A percentile compares a stretch with the other conserved stretches of the same genome.
Conservation (phyloP, 1,140 invertebrate genomes). For the Lithobius niger region DNA sequence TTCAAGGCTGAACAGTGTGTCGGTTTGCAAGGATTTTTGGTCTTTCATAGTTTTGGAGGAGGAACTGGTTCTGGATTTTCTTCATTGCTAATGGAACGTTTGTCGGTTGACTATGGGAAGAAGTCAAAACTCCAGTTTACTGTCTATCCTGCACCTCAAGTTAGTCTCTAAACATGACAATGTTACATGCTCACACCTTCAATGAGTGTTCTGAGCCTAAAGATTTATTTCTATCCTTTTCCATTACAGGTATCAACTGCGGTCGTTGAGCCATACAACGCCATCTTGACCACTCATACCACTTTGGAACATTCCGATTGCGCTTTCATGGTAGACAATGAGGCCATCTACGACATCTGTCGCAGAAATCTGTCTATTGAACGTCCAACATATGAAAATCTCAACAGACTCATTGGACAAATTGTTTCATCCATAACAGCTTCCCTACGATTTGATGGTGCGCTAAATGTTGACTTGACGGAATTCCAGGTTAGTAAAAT, state of each 20-base stretch:
- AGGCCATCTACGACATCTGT: constrained; percentile 42
- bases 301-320: too few species aligned
- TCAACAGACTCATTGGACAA: constrained; percentile 33
- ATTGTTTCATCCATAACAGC: constrained; percentile 36
- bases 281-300: too few species aligned
- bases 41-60: constrained; percentile 41
- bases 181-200: too few species aligned
- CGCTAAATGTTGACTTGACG: constrained; percentile 39
- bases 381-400: constrained; percentile 27
- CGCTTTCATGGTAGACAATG: too few species aligned
- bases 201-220: background rate
- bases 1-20: too few species aligned
- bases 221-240: too few species aligned
- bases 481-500: too few species aligned
- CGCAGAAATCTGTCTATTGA: constrained; percentile 37
- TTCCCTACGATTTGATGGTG: too few species aligned
- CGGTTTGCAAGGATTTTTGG: too few species aligned
- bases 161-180: too few species aligned
- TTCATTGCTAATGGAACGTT: constrained; percentile 38
- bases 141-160: constrained; percentile 40
- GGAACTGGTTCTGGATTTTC: constrained; percentile 39
- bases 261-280: constrained; percentile 35
- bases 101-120: constrained; percentile 38
- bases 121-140: constrained; percentile 40
- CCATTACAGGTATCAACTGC: too few species aligned